Evolutionary conservation across 2,888 invertebrate genomes (phyloP).

Genomic region (Biston betularia): DNA sequence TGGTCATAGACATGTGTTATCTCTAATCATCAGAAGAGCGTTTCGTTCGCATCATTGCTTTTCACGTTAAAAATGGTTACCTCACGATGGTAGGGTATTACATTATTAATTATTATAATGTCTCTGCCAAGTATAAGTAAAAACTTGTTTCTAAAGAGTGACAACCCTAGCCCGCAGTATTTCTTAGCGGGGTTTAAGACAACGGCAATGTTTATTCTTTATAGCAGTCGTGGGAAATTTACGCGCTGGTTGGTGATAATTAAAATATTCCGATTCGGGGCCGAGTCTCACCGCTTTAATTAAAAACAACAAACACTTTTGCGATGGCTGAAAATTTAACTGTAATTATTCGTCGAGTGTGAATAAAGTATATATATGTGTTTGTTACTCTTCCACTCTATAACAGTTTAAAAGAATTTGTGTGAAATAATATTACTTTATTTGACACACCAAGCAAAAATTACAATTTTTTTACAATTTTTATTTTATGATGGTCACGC

Average conservation of each 20-base stretch:
- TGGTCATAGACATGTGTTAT: too few species aligned
- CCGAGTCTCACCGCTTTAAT: slow-evolving; percentile 67
- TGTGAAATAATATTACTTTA: too few species aligned
- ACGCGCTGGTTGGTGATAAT: slow-evolving; percentile 76
- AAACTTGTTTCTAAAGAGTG: slow-evolving; percentile 31
- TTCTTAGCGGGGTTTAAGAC: slow-evolving; percentile 79
- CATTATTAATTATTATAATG: too few species aligned
- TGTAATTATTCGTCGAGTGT: neutral
- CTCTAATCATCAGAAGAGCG: too few species aligned
- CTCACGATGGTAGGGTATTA: neutral
- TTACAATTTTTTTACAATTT: too few species aligned
- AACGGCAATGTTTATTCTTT: slow-evolving; percentile 84
- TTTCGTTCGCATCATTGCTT: too few species aligned
- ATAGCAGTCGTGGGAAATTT: slow-evolving; percentile 86
- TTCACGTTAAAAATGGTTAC: too few species aligned
- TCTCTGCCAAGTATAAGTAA: neutral
- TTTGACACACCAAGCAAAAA: too few species aligned
- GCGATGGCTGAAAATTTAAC: slow-evolving; percentile 35
- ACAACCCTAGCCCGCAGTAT: slow-evolving; percentile 73
- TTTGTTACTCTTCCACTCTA: too few species aligned
- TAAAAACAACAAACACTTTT: slow-evolving; percentile 60
- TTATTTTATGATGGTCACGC: too few species aligned
- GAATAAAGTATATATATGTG: too few species aligned
- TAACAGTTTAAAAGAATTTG: too few species aligned
- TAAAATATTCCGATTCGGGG: slow-evolving; percentile 79